Evolutionary conservation across 2,797 vertebrate species (phyloP).

Genomic region (Silurus aristotelis): DNA sequence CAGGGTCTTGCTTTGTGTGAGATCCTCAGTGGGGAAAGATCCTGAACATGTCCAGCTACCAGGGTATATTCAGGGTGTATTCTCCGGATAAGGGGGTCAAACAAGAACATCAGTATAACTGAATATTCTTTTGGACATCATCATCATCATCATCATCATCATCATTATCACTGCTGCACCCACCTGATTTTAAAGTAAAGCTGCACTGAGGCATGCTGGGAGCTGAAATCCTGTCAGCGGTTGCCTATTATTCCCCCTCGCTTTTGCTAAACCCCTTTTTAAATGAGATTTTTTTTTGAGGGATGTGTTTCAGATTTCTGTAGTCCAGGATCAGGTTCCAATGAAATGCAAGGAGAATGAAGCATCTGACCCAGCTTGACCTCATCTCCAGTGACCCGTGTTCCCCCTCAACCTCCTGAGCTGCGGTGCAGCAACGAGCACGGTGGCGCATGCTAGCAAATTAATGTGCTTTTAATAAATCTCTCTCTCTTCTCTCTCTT

Average conservation of each 20-base stretch:
- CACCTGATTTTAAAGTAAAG: not conserved
- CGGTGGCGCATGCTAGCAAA: constrained; percentile 67
- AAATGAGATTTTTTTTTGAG: constrained; percentile 28
- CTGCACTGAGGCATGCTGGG: constrained; percentile 44
- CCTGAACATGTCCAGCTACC: not conserved
- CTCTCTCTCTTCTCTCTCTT: constrained; percentile 54
- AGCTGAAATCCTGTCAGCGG: constrained; percentile 70
- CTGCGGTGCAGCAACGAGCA: constrained; percentile 70
- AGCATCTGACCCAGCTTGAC: constrained; percentile 65
- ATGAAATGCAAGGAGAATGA: constrained; percentile 59
- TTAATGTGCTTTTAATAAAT: constrained; percentile 82
- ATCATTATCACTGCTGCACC: not conserved
- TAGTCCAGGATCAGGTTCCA: constrained; percentile 63
- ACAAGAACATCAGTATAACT: not conserved
- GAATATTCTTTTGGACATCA: not conserved
- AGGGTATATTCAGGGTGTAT: not conserved
- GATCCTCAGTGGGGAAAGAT: not conserved
- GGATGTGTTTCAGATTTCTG: constrained; percentile 66
- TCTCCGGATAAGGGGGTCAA: not conserved
- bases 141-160: not conserved
- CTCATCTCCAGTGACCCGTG: constrained; percentile 55
- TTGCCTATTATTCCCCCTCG: constrained; percentile 74
- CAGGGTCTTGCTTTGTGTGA: not conserved
- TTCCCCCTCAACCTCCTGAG: constrained; percentile 62
- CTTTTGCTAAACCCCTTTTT: not conserved